phyloP scores from a whole-genome alignment of 2,888 invertebrate species.

The Archips xylosteana region DNA sequence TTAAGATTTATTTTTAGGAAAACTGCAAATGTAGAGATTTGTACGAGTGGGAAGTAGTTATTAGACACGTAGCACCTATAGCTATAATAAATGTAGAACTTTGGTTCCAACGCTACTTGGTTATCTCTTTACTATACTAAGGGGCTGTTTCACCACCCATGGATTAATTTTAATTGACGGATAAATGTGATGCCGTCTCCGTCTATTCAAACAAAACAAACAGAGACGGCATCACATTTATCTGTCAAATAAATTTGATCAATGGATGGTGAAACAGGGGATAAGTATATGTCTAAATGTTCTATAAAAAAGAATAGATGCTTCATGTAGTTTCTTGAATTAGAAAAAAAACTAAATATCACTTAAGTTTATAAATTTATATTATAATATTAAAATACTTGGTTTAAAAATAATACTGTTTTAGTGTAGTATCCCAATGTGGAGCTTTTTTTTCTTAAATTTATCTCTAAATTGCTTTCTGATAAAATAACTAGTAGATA shows the following conservation, averaged over 20 bases:
- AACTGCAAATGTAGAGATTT: neutral
- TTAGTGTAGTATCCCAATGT: neutral
- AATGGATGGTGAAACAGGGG: too few relatives aligned
- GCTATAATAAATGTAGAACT: neutral
- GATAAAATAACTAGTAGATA: constrained; percentile 3
- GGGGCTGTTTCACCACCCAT: too few relatives aligned
- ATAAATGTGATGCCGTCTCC: too few relatives aligned
- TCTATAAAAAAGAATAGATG: neutral
- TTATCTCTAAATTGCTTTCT: neutral
- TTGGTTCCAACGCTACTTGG: neutral
- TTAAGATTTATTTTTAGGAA: neutral
- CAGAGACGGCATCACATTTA: too few relatives aligned
- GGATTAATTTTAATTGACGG: too few relatives aligned
- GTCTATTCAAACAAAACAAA: too few relatives aligned
- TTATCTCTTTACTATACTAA: neutral
- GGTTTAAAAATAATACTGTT: neutral
- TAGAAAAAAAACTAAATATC: too few relatives aligned
- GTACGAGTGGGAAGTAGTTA: neutral
- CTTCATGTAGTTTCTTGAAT: neutral
- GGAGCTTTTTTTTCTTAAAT: neutral
- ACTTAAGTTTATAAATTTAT: neutral
- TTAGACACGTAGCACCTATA: neutral
- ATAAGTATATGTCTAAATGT: neutral
- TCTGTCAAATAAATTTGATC: too few relatives aligned
- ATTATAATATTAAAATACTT: too few relatives aligned